Conservation (phyloP, 2,797 vertebrate species). For the Xenentodon cancila region DNA sequence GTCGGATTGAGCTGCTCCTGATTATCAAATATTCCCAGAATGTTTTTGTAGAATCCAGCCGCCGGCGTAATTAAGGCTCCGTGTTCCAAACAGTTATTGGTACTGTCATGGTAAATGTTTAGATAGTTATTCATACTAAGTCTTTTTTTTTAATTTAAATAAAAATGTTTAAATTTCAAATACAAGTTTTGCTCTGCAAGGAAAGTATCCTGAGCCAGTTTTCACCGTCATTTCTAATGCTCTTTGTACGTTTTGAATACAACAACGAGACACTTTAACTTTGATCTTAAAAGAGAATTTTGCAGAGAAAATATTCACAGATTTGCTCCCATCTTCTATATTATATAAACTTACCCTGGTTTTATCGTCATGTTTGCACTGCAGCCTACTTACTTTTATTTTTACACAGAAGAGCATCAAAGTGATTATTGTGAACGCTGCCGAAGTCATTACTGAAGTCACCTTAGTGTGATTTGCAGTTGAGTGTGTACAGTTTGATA, state of each 20-base stretch:
- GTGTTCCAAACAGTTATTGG: too few relatives aligned
- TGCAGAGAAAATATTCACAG: constrained; percentile 44
- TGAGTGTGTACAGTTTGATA: neutral
- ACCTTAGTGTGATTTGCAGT: too few relatives aligned
- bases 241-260: constrained; percentile 58
- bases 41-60: too few relatives aligned
- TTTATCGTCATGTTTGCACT: constrained; percentile 27
- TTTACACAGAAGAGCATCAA: constrained; percentile 8
- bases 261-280: constrained; percentile 50
- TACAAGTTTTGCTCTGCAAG: constrained; percentile 26
- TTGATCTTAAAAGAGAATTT: constrained; percentile 59
- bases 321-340: constrained; percentile 39
- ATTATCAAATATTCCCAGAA: too few relatives aligned
- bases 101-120: too few relatives aligned
- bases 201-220: constrained; percentile 43
- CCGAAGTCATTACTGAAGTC: too few relatives aligned
- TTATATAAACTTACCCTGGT: constrained; percentile 57
- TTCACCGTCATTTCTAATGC: constrained; percentile 56
- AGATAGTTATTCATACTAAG: too few relatives aligned
- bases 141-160: neutral
- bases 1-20: too few relatives aligned
- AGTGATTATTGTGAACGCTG: constrained; percentile 5
- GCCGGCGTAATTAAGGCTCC: too few relatives aligned
- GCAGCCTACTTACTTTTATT: constrained; percentile 48
- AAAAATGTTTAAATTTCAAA: constrained; percentile 52